phyloP scores from a whole-genome alignment of 2,113 vertebrate species.

The Xyliphius kryptos region DNA sequence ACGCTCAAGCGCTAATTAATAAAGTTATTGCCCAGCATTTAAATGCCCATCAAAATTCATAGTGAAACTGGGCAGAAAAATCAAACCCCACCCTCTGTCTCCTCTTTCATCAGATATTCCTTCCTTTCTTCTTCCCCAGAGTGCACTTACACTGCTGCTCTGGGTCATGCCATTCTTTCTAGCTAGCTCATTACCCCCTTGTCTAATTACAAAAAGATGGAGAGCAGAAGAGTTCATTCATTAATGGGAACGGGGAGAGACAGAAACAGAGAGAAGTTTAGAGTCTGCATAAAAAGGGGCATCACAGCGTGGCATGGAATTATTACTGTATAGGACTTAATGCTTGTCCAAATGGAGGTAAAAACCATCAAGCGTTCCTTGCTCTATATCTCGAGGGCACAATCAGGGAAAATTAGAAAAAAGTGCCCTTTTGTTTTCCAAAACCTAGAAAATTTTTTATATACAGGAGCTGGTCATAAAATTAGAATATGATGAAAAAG shows the following conservation, averaged over 20 bases:
- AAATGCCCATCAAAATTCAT: slow-evolving; percentile 32
- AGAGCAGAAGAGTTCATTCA: slow-evolving; percentile 64
- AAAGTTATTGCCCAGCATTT: slow-evolving; percentile 53
- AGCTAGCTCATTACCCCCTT: slow-evolving; percentile 12
- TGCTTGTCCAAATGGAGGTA: slow-evolving; percentile 21
- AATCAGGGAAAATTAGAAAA: too few species aligned
- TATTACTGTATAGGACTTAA: slow-evolving; percentile 51
- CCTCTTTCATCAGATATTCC: background rate
- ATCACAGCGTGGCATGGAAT: slow-evolving; percentile 70
- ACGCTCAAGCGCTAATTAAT: slow-evolving; percentile 62
- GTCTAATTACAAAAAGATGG: slow-evolving; percentile 15
- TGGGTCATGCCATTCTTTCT: slow-evolving; percentile 7
- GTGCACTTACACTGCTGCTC: slow-evolving; percentile 16
- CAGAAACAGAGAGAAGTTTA: too few species aligned
- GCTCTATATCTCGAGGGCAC: background rate
- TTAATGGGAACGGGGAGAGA: slow-evolving; percentile 54
- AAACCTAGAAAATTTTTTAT: too few species aligned
- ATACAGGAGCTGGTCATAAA: too few species aligned
- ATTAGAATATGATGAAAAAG: too few species aligned
- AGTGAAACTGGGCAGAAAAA: background rate
- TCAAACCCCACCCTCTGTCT: background rate
- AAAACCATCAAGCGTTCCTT: slow-evolving; percentile 6
- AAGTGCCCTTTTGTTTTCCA: too few species aligned
- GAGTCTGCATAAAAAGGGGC: slow-evolving; percentile 52
- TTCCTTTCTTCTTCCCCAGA: slow-evolving; percentile 11